A percentile compares a stretch with the other conserved stretches of the same genome.
These are phyloP conservation scores for Tricholauxania praeusta DNA, from an alignment of 2,888 invertebrate genomes.

Conservation along the genomic window DNA sequence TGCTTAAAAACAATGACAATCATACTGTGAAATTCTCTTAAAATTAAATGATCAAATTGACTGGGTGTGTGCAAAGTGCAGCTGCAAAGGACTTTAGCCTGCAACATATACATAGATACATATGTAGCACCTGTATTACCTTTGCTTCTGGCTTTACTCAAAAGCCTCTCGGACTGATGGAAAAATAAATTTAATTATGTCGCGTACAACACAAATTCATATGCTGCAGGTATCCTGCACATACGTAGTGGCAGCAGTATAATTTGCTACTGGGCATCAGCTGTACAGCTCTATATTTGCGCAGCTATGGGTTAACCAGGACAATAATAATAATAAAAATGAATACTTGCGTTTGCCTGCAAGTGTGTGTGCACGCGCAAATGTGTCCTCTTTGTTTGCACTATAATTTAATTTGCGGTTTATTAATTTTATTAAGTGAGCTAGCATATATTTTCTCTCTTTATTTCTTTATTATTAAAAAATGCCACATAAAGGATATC, in stretches of 20 bases:
- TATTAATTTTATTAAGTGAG: constrained; percentile 59
- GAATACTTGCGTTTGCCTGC: not conserved
- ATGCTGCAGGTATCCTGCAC: constrained; percentile 10
- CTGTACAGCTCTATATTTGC: not conserved
- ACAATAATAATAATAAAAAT: constrained; percentile 23
- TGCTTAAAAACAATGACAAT: constrained; percentile 17
- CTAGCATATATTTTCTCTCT: constrained; percentile 11
- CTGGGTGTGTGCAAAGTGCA: not conserved
- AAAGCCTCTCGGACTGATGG: constrained; percentile 17
- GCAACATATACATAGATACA: too few relatives aligned
- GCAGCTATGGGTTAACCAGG: constrained; percentile 12
- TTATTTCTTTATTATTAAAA: constrained; percentile 6
- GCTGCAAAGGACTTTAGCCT: too few relatives aligned
- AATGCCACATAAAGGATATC: not conserved
- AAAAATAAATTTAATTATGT: constrained; percentile 32
- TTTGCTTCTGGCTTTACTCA: not conserved
- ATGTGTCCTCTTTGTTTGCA: constrained; percentile 44
- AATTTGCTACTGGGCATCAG: not conserved
- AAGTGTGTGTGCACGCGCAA: not conserved
- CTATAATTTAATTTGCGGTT: constrained; percentile 62
- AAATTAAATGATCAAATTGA: constrained; percentile 36
- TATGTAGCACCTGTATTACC: constrained; percentile 3
- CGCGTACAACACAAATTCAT: constrained; percentile 6
- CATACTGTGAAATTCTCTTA: constrained; percentile 27
- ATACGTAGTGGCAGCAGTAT: not conserved